Evolutionary conservation across 53 echinoderm and acorn worm genomes (phyloP).

Genomic region (Echinometra lucunter): DNA sequence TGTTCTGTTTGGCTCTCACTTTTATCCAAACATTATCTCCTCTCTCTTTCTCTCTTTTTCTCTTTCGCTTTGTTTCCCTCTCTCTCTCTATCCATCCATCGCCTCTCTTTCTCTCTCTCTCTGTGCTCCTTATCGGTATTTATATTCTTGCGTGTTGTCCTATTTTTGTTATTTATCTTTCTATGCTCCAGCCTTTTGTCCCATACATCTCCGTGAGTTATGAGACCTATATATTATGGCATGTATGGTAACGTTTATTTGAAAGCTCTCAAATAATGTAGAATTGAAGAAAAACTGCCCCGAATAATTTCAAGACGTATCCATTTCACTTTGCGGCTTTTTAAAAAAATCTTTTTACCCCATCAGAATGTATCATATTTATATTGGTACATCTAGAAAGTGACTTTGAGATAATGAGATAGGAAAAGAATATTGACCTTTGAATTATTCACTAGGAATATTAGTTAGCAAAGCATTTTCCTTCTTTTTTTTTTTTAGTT

Average conservation of each 20-base stretch:
- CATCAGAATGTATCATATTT: background rate
- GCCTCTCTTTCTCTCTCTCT: background rate
- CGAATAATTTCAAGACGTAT: background rate
- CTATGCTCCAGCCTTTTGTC: background rate
- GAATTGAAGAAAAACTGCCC: background rate
- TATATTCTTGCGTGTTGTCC: background rate
- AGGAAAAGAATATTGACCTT: too few relatives aligned
- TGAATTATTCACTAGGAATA: too few relatives aligned
- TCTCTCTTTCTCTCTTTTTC: background rate
- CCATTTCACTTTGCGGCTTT: background rate
- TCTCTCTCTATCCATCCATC: background rate
- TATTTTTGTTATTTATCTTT: background rate
- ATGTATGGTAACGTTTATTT: background rate
- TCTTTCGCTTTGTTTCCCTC: background rate
- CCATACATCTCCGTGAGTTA: background rate
- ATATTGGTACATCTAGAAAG: background rate
- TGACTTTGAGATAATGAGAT: too few relatives aligned
- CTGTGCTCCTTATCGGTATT: background rate
- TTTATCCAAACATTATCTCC: background rate
- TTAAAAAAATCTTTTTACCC: background rate
- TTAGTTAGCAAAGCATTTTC: too few relatives aligned
- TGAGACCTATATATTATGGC: slow-evolving; percentile 11
- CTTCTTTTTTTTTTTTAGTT: too few relatives aligned
- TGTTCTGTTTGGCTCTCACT: too few relatives aligned
- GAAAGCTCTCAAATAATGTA: background rate